Conservation (phyloP, 92 coral and sea anemone species). For the Pocillopora grandis region DNA sequence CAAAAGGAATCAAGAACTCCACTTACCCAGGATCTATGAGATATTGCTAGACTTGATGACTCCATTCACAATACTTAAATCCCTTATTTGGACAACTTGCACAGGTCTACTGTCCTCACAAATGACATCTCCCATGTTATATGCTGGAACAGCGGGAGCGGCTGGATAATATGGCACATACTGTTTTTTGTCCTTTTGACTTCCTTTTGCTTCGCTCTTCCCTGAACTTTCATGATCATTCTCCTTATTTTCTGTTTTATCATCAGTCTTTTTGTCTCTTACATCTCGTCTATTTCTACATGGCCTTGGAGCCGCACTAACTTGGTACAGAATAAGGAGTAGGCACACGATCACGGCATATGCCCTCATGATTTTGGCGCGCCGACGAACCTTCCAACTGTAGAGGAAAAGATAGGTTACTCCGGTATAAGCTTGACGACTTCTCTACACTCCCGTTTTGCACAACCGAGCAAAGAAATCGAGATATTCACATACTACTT, state of each 20-base stretch:
- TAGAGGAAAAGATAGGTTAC: neutral
- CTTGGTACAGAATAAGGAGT: conserved; percentile 24
- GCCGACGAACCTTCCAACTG: conserved; percentile 10
- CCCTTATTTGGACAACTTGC: conserved; percentile 68
- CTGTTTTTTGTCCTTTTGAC: conserved; percentile 53
- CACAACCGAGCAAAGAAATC: neutral
- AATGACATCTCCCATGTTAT: conserved; percentile 38
- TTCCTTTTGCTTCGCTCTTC: conserved; percentile 4
- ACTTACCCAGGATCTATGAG: conserved; percentile 39
- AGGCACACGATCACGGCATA: conserved; percentile 23
- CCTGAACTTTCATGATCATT: conserved; percentile 5
- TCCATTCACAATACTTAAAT: conserved; percentile 69
- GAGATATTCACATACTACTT: conserved; percentile 6
- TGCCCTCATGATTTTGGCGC: conserved; percentile 1
- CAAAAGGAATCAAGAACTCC: neutral
- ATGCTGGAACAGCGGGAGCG: conserved; percentile 16
- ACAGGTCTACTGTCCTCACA: conserved; percentile 66
- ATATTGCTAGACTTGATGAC: conserved; percentile 61
- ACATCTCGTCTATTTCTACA: conserved; percentile 38
- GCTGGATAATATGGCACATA: conserved; percentile 37
- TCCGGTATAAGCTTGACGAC: too few species aligned
- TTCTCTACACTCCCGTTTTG: neutral
- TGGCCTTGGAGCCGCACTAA: conserved; percentile 39
- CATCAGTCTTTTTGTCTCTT: conserved; percentile 38
- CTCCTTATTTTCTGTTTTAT: conserved; percentile 9